Evolutionary conservation across 2,797 vertebrate species (phyloP), one percentile per base, ranked within the genome.

Genomic region (Alcedo atthis): DNA sequence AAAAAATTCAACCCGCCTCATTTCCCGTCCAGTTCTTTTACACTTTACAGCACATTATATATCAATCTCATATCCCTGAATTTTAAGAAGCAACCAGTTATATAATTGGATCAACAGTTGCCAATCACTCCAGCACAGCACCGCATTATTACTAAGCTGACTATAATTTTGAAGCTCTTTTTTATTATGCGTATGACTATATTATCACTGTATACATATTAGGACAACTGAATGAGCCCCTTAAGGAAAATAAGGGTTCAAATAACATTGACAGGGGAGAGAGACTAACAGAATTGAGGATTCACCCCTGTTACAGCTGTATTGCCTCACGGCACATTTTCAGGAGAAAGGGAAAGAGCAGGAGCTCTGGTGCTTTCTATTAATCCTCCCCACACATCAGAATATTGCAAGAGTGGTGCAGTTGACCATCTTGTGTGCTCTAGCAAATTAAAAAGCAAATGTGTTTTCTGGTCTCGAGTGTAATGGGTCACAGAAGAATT

Each of bases 201-300:
- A 97, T 97, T 97, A 97, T 97, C 94, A 81, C 92, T 95, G 92
- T 97, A 90, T 97, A 97, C 95, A 89, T 94, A 97, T 97, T 97
- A 97, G 95, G 95, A 95, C 62, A 94, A 95, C 94, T 86, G 96
- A 97, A 97, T 96, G 90, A 94, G 91, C 95, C 96, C 96, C 96
- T 97, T 84, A 97, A 97, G 97, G 95, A 97, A 97, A 96, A 96
- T 97, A 96, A 97, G 95, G 84, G 96, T 95, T 97, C 94, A 94
- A 89, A 96, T 96, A 97, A 92, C 89, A 89, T 69, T 91, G 96
- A 85, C 93, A 89, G 87, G 94, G 92, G 94, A 92, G 94, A 81
- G 66, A 96, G 91, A 91, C 59, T 92, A 81, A 78, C 87, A 93
- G 96, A 97, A 95, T 9, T 87, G 94, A 96, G 87, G 95, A 95